Evolutionary conservation across 2,797 vertebrate genomes (phyloP).

Genomic region (Muraenolepis orangiensis): DNA sequence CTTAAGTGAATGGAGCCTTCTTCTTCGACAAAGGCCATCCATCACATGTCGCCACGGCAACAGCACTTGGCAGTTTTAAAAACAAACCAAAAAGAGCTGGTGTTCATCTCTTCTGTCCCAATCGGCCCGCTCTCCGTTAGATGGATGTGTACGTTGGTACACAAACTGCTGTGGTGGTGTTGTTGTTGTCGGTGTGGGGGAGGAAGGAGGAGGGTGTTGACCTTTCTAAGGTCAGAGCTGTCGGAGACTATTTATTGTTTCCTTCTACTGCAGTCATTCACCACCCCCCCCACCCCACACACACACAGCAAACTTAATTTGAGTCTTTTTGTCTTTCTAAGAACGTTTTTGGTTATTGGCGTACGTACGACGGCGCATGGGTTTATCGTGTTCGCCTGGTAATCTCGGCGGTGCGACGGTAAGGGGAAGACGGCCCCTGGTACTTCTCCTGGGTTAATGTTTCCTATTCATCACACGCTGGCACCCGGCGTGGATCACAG

Average conservation of each 20-base stretch:
- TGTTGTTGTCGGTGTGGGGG: background rate
- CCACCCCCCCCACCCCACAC: too few relatives aligned
- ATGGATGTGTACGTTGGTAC: conserved; percentile 47
- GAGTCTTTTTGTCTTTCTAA: too few relatives aligned
- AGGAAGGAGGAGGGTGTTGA: background rate
- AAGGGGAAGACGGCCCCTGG: conserved; percentile 39
- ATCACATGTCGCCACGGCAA: conserved; percentile 65
- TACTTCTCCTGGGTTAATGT: conserved; percentile 67
- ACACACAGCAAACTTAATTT: background rate
- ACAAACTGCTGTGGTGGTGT: conserved; percentile 39
- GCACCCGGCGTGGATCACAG: conserved; percentile 61
- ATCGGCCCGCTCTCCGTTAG: conserved; percentile 8
- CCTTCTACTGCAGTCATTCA: background rate
- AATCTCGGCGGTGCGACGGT: conserved; percentile 20
- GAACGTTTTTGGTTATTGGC: too few relatives aligned
- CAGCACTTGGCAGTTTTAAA: conserved; percentile 37
- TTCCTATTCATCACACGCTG: conserved; percentile 68
- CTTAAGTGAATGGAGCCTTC: conserved; percentile 70
- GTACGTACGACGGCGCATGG: too few relatives aligned
- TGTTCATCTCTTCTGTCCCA: conserved; percentile 36
- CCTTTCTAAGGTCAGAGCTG: conserved; percentile 1
- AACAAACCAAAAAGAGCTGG: conserved; percentile 11
- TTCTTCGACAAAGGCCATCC: conserved; percentile 68
- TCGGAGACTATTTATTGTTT: background rate
- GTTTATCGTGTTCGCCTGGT: conserved; percentile 1